Conservation (phyloP, 2,797 vertebrate species). For the Lagodon rhomboides region DNA sequence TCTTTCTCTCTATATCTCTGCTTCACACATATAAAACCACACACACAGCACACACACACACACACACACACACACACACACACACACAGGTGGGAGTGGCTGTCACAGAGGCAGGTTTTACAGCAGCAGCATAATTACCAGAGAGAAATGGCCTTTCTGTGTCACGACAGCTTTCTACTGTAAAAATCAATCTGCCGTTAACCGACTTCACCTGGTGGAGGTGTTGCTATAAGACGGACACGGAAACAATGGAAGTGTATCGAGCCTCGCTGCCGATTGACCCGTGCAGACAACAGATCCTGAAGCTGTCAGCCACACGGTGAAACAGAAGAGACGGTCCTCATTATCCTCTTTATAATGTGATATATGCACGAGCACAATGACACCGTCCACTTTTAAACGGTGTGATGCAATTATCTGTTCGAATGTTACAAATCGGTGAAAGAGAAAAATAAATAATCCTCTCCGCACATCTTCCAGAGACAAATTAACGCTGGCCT, state of each 20-base stretch:
- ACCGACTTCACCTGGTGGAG: too few relatives aligned
- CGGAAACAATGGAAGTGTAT: too few relatives aligned
- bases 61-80: neutral
- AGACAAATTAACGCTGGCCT: constrained; percentile 26
- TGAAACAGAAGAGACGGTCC: neutral
- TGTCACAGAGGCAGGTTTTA: neutral
- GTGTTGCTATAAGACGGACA: too few relatives aligned
- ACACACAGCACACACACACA: neutral
- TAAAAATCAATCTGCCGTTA: too few relatives aligned
- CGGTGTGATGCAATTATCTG: neutral
- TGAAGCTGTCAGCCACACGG: neutral
- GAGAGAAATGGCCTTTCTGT: too few relatives aligned
- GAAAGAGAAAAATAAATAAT: neutral
- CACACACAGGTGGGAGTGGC: neutral
- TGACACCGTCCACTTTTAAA: neutral
- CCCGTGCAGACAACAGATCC: neutral
- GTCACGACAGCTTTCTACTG: too few relatives aligned
- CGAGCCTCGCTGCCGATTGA: neutral
- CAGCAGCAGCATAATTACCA: neutral
- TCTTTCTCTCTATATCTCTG: neutral
- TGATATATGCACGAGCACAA: neutral
- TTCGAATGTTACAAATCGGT: neutral
- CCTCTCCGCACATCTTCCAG: neutral
- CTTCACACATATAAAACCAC: neutral
- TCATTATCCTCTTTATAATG: neutral